Conservation (phyloP, 2,888 invertebrate species). For the Thera britannica region DNA sequence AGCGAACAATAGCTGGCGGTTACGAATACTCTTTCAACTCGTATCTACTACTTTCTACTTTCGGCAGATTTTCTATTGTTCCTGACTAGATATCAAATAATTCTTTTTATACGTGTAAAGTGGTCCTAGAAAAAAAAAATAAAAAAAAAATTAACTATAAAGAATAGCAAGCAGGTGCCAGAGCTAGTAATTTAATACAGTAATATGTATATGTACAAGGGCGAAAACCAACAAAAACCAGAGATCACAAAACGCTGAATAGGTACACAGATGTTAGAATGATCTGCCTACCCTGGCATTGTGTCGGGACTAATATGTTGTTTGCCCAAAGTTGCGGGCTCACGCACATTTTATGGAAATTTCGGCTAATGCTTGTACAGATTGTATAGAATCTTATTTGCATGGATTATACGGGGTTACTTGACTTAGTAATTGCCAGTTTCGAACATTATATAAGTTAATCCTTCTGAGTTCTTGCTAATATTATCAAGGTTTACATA, state of each 20-base stretch:
- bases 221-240: background rate
- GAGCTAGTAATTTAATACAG: too few species aligned
- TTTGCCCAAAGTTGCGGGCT: conserved; percentile 8
- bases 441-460: background rate
- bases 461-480: background rate
- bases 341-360: conserved; percentile 8
- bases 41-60: too few species aligned
- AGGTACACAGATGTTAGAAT: background rate
- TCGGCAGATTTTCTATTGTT: too few species aligned
- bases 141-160: too few species aligned
- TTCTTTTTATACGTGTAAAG: too few species aligned
- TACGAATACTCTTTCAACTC: too few species aligned
- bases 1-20: too few species aligned
- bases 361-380: conserved; percentile 10
- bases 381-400: conserved; percentile 16
- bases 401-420: conserved; percentile 4
- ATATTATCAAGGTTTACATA: background rate
- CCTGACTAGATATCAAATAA: too few species aligned
- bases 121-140: too few species aligned
- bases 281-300: conserved; percentile 1
- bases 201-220: background rate
- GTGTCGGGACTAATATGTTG: conserved; percentile 6
- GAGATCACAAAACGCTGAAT: background rate
- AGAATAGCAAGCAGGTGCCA: too few species aligned
- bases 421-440: conserved; percentile 5